Evolutionary conservation across 2,113 vertebrate species (phyloP), one percentile per base, ranked within the genome.

Genomic region (Acanthochromis polyacanthus): DNA sequence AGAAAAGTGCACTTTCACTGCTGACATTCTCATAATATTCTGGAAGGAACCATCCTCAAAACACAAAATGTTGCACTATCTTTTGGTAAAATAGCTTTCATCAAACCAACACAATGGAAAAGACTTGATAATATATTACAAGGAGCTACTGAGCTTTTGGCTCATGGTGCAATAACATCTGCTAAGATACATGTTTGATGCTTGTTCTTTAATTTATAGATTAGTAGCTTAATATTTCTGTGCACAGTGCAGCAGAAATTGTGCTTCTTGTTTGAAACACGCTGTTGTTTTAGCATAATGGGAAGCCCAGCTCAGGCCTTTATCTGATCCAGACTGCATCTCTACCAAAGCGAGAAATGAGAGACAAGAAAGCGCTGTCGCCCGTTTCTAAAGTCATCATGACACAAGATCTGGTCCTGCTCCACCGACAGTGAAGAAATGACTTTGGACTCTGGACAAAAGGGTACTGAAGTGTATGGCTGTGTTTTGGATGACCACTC

Each of bases 331-430:
- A 25, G 45, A 8, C n/a, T 40, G 3, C 5, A 61, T 73, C 58
- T 45, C 62, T 23, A 8, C 36, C 71, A 58, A 50, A 59, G 60
- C 1, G 2, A 82, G 68, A 80, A 46, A 53, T 48, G 61, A 69
- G 45, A 56, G 20, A 71, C 30, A 32, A 60, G 68, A 52, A 23
- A 58, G 30, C 17, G 20, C 40, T 62, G n/a, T 65, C 23, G n/a
- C 51, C 38, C 15, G 0, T 52, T 62, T 72, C 40, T 53, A 25
- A 71, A 59, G 63, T 57, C 72, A 58, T 69, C 50, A 70, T 60
- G 55, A 48, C 46, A 65, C 51, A 55, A 66, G 66, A 38, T 62
- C 59, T 80, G 53, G 38, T 52, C 43, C 46, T 59, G 56, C 22
- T 32, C 28, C 10, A 22, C 25, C 50, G 40, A 62, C 15, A 71